Evolutionary conservation across 2,113 vertebrate genomes (phyloP).

Genomic region (Pteropus alecto): DNA sequence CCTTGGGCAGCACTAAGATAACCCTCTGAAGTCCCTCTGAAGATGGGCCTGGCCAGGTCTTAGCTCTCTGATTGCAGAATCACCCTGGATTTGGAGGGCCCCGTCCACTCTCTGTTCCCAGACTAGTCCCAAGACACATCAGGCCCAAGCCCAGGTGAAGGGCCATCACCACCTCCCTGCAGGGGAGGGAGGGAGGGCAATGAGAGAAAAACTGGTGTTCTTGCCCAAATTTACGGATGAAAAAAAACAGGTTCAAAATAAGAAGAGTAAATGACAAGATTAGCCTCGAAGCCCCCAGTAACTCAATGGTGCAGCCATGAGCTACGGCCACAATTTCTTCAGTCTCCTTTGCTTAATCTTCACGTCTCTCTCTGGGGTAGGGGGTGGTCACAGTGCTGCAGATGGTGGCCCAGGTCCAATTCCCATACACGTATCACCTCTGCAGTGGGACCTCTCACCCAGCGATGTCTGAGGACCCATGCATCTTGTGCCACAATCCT

Average conservation of each 20-base stretch:
- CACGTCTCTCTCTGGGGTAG: accelerated
- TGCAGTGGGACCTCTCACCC: no score
- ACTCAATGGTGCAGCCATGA: no score
- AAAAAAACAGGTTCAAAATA: neutral
- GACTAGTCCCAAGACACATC: neutral
- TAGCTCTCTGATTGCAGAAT: no score
- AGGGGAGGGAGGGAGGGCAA: no score
- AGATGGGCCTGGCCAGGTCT: no score
- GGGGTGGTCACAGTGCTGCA: accelerated
- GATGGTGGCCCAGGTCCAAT: accelerated
- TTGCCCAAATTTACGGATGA: neutral
- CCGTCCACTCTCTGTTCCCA: accelerated
- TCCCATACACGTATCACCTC: neutral
- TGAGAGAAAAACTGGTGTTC: accelerated
- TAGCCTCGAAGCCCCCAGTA: neutral
- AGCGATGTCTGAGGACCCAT: neutral
- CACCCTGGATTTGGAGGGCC: neutral
- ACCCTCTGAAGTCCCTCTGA: neutral
- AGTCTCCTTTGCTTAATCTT: neutral
- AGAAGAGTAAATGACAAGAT: neutral
- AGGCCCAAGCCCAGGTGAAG: neutral
- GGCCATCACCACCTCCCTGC: accelerated
- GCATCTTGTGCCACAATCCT: neutral
- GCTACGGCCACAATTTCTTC: accelerated
- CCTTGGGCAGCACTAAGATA: neutral